Percentiles rank a stretch among this genome's conserved stretches.
Evolutionary conservation across 2,797 vertebrate species (phyloP).

Genomic region (Sebastes nivosus): DNA sequence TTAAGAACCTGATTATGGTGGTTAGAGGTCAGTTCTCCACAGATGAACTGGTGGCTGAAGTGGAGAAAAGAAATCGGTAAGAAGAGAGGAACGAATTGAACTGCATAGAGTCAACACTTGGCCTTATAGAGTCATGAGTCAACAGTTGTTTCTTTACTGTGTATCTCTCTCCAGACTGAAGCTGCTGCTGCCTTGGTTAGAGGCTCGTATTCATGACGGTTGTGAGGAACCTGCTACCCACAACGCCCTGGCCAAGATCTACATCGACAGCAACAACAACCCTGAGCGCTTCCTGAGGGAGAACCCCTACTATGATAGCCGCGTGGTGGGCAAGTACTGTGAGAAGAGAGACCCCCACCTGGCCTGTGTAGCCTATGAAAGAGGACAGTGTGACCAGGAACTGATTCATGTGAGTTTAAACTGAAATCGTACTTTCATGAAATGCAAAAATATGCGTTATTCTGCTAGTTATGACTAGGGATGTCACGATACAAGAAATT

Average conservation of each 20-base stretch:
- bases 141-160: background rate
- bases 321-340: slow-evolving; percentile 94
- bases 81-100: background rate
- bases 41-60: slow-evolving; percentile 94
- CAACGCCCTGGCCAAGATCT: slow-evolving; percentile 95
- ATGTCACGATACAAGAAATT: too few species aligned
- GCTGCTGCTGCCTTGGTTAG: slow-evolving; percentile 92
- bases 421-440: background rate
- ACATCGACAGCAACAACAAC: slow-evolving; percentile 96
- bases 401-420: slow-evolving; percentile 88
- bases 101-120: background rate
- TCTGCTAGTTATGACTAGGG: background rate
- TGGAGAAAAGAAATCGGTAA: slow-evolving; percentile 95
- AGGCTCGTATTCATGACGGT: slow-evolving; percentile 93
- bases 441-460: too few species aligned
- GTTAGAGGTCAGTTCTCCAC: slow-evolving; percentile 98
- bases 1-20: slow-evolving; percentile 97
- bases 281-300: slow-evolving; percentile 92
- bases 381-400: slow-evolving; percentile 93
- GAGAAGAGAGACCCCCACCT: slow-evolving; percentile 96
- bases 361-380: slow-evolving; percentile 93
- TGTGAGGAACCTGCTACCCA: slow-evolving; percentile 95
- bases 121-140: background rate
- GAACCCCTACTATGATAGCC: slow-evolving; percentile 93
- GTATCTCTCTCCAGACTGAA: slow-evolving; percentile 86